Conservation (phyloP, 2,113 vertebrate species). For the Lichenostomus cassidix region DNA sequence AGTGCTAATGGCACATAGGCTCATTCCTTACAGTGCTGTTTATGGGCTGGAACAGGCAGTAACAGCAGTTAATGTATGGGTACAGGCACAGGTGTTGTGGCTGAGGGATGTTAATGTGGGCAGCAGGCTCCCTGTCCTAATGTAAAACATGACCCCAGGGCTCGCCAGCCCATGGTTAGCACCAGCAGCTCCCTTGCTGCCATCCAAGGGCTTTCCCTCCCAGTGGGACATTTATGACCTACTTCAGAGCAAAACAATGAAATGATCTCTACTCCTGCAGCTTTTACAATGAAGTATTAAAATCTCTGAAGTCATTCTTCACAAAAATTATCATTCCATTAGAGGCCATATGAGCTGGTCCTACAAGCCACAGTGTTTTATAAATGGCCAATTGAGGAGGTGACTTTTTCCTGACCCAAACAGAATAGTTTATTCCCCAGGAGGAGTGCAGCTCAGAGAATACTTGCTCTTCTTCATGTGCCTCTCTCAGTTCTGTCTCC, state of each 20-base stretch:
- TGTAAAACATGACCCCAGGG: constrained; percentile 61
- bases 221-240: neutral
- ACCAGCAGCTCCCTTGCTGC: neutral
- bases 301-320: constrained; percentile 28
- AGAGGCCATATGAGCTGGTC: neutral
- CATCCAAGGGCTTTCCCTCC: neutral
- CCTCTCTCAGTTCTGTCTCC: neutral
- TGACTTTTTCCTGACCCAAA: neutral
- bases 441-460: neutral
- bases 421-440: neutral
- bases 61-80: constrained; percentile 44
- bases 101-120: constrained; percentile 12
- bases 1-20: neutral
- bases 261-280: neutral
- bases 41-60: constrained; percentile 27
- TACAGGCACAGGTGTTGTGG: neutral
- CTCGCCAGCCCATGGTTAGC: neutral
- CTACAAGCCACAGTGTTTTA: neutral
- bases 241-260: constrained; percentile 12
- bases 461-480: neutral
- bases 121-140: neutral
- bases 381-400: neutral
- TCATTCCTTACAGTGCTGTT: neutral
- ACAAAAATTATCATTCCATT: neutral
- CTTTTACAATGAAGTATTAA: constrained; percentile 49